These are phyloP conservation scores for Tragelaphus imberbis DNA, from an alignment of 2,113 vertebrate species.

Conservation along the genomic window DNA sequence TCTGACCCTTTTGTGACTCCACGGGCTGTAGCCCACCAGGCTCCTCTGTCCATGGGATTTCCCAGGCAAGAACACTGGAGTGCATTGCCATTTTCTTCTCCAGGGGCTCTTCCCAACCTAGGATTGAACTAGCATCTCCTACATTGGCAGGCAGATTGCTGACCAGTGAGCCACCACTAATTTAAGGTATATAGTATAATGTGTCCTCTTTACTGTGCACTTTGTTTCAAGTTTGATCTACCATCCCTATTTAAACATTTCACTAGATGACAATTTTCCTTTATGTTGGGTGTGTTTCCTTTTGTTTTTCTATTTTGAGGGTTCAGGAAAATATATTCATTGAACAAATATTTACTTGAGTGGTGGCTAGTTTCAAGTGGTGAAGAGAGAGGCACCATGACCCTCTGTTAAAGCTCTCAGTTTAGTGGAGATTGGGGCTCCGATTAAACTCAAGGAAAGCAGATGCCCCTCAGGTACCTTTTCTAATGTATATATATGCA, in stretches of 20 bases:
- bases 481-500: background rate
- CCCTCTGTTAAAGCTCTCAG: background rate
- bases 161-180: background rate
- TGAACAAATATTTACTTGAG: background rate
- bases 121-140: background rate
- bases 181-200: background rate
- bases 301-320: background rate
- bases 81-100: background rate
- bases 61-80: background rate
- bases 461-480: background rate
- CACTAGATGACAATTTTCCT: background rate
- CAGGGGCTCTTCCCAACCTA: background rate
- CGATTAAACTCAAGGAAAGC: background rate
- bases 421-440: background rate
- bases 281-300: background rate
- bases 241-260: background rate
- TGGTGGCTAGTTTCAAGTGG: background rate
- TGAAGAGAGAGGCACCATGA: background rate
- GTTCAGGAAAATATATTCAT: background rate
- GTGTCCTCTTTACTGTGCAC: background rate
- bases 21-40: background rate
- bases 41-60: background rate
- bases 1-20: background rate
- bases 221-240: background rate
- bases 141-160: background rate